Evolutionary conservation across 1,140 invertebrate genomes (phyloP).

Genomic region (Saxidomus purpurata): DNA sequence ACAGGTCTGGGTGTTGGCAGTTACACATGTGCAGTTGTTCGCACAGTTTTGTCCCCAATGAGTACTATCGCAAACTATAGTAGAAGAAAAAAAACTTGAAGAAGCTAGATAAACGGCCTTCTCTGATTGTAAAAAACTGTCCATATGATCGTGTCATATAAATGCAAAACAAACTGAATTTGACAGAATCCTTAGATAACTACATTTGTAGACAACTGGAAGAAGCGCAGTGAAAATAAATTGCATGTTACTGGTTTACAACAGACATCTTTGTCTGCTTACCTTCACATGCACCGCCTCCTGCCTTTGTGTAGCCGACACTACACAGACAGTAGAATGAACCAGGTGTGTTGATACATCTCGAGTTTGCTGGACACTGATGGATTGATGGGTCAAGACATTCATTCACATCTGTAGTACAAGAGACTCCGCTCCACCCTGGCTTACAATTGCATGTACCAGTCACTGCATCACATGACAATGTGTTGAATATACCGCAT

Average conservation of each 20-base stretch:
- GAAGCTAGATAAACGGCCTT: too few species aligned
- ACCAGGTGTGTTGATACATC: conserved; percentile 22
- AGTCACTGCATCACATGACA: conserved; percentile 28
- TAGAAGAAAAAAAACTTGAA: neutral
- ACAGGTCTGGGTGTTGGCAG: conserved; percentile 33
- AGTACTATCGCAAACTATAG: conserved; percentile 42
- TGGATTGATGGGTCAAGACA: conserved; percentile 1
- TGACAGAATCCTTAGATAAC: too few species aligned
- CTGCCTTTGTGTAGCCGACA: conserved; percentile 26
- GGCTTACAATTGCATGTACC: conserved; percentile 48
- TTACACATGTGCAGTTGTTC: conserved; percentile 37
- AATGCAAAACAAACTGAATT: too few species aligned
- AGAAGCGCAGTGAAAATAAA: too few species aligned
- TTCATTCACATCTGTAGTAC: conserved; percentile 35
- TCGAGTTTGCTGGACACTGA: conserved; percentile 37
- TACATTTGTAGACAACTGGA: too few species aligned
- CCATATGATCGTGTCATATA: too few species aligned
- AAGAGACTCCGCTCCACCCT: conserved; percentile 29
- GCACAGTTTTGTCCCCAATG: conserved; percentile 41
- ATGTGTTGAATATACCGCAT: conserved; percentile 13
- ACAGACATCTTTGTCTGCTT: too few species aligned
- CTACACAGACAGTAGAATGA: conserved; percentile 42
- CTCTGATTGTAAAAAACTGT: too few species aligned
- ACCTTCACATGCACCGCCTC: conserved; percentile 53
- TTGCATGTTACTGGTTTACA: too few species aligned